phyloP scores from a whole-genome alignment of 1,140 invertebrate genomes.

The Heliconius hermathena region DNA sequence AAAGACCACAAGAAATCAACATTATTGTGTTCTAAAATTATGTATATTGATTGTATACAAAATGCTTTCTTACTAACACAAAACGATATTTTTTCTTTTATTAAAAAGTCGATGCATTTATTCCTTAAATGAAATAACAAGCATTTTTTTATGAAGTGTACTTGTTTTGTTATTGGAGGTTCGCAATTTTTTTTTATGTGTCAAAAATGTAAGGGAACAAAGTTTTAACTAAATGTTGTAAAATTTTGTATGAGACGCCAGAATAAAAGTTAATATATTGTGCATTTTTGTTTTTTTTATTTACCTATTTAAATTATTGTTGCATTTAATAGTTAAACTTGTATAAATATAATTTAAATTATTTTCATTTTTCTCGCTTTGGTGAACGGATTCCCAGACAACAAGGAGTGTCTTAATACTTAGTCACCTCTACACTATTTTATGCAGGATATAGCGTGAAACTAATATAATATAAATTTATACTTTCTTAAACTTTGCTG shows the following conservation, averaged over 20 bases:
- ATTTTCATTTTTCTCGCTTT: background rate
- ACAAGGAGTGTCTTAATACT: background rate
- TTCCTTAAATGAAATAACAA: background rate
- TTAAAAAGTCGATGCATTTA: background rate
- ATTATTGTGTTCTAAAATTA: too few species aligned
- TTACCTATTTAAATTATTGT: background rate
- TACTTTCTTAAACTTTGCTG: too few species aligned
- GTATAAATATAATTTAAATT: too few species aligned
- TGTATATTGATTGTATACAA: background rate
- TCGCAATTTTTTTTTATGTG: background rate
- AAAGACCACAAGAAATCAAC: too few species aligned
- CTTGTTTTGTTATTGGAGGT: background rate
- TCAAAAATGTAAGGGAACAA: slow-evolving; percentile 4
- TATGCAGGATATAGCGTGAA: background rate
- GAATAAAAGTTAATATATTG: background rate
- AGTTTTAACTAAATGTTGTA: background rate
- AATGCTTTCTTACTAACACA: background rate
- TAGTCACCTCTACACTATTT: too few species aligned
- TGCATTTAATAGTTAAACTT: too few species aligned
- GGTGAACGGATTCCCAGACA: background rate
- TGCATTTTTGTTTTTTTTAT: background rate
- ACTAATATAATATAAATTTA: too few species aligned
- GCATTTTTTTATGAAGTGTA: too few species aligned
- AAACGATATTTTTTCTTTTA: background rate
- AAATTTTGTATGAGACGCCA: background rate